phyloP scores from a whole-genome alignment of 2,113 vertebrate species.

The Pongo abelii region DNA sequence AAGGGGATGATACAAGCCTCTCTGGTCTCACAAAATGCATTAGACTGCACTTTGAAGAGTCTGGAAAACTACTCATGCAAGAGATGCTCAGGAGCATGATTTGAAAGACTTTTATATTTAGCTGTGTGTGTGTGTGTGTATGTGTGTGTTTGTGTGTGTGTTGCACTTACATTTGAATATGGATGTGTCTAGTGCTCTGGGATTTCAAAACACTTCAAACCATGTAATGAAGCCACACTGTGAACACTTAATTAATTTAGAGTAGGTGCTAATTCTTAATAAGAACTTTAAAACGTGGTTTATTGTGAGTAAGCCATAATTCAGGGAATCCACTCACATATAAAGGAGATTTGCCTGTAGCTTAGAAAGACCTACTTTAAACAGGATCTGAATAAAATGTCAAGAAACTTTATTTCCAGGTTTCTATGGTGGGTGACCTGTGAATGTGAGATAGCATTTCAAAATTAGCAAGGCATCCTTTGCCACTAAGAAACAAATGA shows the following conservation, averaged over 20 bases:
- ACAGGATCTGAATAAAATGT: constrained; percentile 40
- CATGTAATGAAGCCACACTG: constrained; percentile 76
- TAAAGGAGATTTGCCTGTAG: constrained; percentile 57
- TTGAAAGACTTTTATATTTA: constrained; percentile 52
- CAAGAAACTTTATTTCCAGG: constrained; percentile 28
- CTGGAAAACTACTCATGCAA: background rate
- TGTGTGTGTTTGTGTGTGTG: background rate
- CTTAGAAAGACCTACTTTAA: constrained; percentile 43
- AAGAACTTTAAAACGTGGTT: constrained; percentile 76
- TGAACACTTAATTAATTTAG: constrained; percentile 79
- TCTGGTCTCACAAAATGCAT: background rate
- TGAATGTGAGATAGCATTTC: background rate
- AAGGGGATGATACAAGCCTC: background rate
- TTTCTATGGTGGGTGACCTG: background rate
- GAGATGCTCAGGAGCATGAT: background rate
- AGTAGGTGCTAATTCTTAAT: constrained; percentile 77
- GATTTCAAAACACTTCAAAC: constrained; percentile 76
- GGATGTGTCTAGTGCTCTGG: constrained; percentile 62
- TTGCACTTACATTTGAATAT: constrained; percentile 67
- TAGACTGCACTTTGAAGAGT: background rate
- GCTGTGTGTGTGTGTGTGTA: background rate
- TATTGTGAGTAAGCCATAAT: constrained; percentile 71
- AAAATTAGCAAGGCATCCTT: constrained; percentile 10
- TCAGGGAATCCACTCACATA: constrained; percentile 59
- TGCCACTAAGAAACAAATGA: background rate